Evolutionary conservation across 2,888 invertebrate genomes (phyloP).

Genomic region (Epiblema foenella): DNA sequence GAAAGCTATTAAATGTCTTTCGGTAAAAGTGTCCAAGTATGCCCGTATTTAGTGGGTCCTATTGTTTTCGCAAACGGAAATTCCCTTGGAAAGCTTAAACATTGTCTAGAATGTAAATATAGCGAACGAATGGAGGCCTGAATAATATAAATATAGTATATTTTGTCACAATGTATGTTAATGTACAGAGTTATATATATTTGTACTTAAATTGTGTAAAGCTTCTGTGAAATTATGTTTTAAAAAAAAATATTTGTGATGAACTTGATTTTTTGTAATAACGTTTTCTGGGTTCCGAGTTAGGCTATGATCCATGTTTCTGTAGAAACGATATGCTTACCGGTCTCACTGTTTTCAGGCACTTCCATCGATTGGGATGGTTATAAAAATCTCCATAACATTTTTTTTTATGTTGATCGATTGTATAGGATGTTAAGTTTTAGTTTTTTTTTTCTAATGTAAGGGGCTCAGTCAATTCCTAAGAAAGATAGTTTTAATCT

Average conservation of each 20-base stretch:
- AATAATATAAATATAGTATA: slow-evolving; percentile 68
- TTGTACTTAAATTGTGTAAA: slow-evolving; percentile 70
- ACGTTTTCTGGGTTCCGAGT: slow-evolving; percentile 49
- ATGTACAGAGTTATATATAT: slow-evolving; percentile 70
- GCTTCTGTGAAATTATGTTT: slow-evolving; percentile 75
- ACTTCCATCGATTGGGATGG: slow-evolving; percentile 60
- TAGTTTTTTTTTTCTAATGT: slow-evolving; percentile 68
- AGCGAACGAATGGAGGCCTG: slow-evolving; percentile 78
- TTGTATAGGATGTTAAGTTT: slow-evolving; percentile 78
- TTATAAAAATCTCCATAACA: slow-evolving; percentile 59
- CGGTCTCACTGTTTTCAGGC: slow-evolving; percentile 53
- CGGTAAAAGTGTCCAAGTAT: slow-evolving; percentile 21
- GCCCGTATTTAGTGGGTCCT: neutral
- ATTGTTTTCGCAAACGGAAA: slow-evolving; percentile 33
- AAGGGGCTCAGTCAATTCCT: slow-evolving; percentile 80
- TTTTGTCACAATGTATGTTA: slow-evolving; percentile 74
- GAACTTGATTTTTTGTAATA: slow-evolving; percentile 61
- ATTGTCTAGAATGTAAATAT: slow-evolving; percentile 71
- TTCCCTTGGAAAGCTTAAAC: slow-evolving; percentile 37
- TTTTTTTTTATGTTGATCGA: slow-evolving; percentile 66
- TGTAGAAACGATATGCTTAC: slow-evolving; percentile 26
- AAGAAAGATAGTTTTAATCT: slow-evolving; percentile 50
- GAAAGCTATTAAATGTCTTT: slow-evolving; percentile 30
- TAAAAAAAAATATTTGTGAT: slow-evolving; percentile 62
- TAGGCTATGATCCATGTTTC: slow-evolving; percentile 15